A percentile compares a stretch with the other conserved stretches of the same genome.
These are phyloP conservation scores for Sapajus apella DNA, from an alignment of 2,113 vertebrate genomes.

Conservation along the genomic window DNA sequence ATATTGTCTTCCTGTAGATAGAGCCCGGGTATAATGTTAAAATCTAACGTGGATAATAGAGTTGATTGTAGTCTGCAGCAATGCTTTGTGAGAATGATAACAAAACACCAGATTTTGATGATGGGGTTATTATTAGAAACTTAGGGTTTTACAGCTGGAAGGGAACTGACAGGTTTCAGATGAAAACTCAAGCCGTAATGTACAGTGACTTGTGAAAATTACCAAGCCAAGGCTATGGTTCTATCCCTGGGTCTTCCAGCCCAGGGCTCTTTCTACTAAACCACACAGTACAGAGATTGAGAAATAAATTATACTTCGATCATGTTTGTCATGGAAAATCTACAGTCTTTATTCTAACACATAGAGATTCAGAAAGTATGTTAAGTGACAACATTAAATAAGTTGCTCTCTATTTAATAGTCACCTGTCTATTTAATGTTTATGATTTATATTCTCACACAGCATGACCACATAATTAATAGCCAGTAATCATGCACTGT, in stretches of 20 bases:
- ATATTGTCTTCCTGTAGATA: slow-evolving; percentile 13
- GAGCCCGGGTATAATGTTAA: neutral
- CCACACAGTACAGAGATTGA: neutral
- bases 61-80: neutral
- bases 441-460: neutral
- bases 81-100: neutral
- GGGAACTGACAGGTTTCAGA: neutral
- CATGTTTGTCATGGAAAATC: neutral
- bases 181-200: neutral
- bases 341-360: neutral
- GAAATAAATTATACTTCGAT: neutral
- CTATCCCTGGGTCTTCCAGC: neutral
- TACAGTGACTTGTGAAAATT: neutral
- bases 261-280: neutral
- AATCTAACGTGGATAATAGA: slow-evolving; percentile 9
- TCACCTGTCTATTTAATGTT: neutral
- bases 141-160: neutral
- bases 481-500: neutral
- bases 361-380: neutral
- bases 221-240: neutral
- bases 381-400: neutral
- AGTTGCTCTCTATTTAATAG: neutral
- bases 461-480: neutral
- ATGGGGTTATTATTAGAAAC: neutral
- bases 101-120: neutral